Conservation (phyloP, 30 jellyfish, hydroid and myxozoan genomes). For the Calvadosia cruxmelitensis region DNA sequence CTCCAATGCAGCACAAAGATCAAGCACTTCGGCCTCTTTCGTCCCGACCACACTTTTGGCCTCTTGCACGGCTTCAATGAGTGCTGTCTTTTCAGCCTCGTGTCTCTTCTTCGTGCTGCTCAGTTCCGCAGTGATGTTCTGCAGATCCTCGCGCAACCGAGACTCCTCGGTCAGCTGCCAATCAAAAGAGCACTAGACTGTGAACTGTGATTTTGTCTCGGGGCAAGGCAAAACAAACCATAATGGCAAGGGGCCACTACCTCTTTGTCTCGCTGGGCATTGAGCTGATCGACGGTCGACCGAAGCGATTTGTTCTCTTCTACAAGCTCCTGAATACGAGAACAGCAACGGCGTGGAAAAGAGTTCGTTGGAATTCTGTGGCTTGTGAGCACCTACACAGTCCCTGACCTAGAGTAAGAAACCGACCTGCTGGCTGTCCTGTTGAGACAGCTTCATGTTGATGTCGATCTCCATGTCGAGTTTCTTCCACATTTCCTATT, state of each 20-base stretch:
- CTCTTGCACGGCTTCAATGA: background rate
- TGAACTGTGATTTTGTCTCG: background rate
- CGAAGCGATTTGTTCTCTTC: background rate
- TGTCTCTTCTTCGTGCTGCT: too few relatives aligned
- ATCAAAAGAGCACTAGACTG: too few relatives aligned
- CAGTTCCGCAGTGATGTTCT: too few relatives aligned
- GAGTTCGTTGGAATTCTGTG: too few relatives aligned
- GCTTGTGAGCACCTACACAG: too few relatives aligned
- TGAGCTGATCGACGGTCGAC: background rate
- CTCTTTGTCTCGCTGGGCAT: background rate
- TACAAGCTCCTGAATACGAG: background rate
- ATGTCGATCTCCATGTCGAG: constrained; percentile 65
- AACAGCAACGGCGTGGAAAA: too few relatives aligned
- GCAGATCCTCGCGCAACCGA: too few relatives aligned
- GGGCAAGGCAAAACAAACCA: background rate
- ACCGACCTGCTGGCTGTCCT: constrained; percentile 71
- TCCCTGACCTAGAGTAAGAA: background rate
- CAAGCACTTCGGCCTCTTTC: constrained; percentile 23
- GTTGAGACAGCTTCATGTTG: constrained; percentile 66
- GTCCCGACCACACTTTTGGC: background rate
- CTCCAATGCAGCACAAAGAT: constrained; percentile 42
- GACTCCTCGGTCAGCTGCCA: too few relatives aligned
- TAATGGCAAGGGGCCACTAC: background rate
- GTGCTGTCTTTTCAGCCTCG: background rate
- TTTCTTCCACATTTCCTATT: constrained; percentile 56